Evolutionary conservation across 2,888 invertebrate species (phyloP).

Genomic region (Ophonus ardosiacus): DNA sequence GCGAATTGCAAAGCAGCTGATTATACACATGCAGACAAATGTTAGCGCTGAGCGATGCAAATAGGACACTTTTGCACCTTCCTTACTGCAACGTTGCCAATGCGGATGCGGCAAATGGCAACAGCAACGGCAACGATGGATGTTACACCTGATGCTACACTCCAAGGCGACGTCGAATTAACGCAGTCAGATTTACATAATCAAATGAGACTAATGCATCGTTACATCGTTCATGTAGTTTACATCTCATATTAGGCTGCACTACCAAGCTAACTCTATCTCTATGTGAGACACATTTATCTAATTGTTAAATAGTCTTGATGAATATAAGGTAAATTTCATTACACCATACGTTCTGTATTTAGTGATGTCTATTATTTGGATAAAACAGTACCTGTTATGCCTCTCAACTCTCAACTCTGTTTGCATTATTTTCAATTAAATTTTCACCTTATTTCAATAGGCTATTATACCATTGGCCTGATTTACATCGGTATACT

Average conservation of each 20-base stretch:
- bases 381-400: not conserved
- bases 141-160: slow-evolving; percentile 31
- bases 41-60: slow-evolving; percentile 8
- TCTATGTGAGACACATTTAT: not conserved
- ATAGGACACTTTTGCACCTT: slow-evolving; percentile 28
- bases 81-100: not conserved
- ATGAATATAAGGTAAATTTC: not conserved
- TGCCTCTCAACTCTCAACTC: too few species aligned
- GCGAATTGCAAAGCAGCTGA: slow-evolving; percentile 61
- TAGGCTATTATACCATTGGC: too few species aligned
- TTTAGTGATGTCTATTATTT: not conserved
- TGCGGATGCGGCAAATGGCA: not conserved
- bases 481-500: too few species aligned
- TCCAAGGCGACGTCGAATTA: slow-evolving; percentile 30
- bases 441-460: too few species aligned
- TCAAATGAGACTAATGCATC: slow-evolving; percentile 50
- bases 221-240: slow-evolving; percentile 25
- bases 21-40: slow-evolving; percentile 44
- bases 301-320: not conserved
- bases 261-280: not conserved
- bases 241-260: not conserved
- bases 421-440: too few species aligned
- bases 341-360: not conserved
- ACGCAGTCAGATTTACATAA: slow-evolving; percentile 47
- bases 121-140: too few species aligned